Evolutionary conservation across 1,140 invertebrate genomes (phyloP), one percentile per base, ranked within the genome.

Genomic region (Whitmania pigra): DNA sequence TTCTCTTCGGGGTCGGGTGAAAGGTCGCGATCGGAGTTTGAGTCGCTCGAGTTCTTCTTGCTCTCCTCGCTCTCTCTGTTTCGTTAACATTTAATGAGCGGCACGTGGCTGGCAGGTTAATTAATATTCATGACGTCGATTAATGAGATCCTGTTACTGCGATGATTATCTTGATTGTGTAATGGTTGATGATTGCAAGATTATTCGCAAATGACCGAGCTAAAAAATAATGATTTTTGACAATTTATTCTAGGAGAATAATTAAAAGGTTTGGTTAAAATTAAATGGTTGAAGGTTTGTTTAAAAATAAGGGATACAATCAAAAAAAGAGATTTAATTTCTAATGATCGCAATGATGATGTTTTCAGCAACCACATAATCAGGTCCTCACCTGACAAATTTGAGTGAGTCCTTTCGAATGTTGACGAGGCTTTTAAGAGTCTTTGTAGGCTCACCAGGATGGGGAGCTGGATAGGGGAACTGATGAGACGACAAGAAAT

Each of bases 391-490:
- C 82, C 80, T 87, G 13, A 96, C 88, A 84, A 99, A 89, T 76
- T 91, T 86, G 3, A 98, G 82, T 2, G 94, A 94, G 84, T 99
- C 95, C 82, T 97, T 97, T 72, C 95, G 85, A 74, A 99, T 96
- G 79, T 98, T 97, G 0, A 98, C 89, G 49, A 97, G 85, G 80
- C 93, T 92, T 84, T 95, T 94, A 22, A 99, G 81, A 11, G 94
- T 95, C 84, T 94, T 94, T 6, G 93, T 97, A 53, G 94, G 94
- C 80, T 97, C 94, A 80, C 91, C 93, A 11, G 91, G 89, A 79
- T 93, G 89, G 36, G 93, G 93, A 5, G 92, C 91, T n/a, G 92
- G 92, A 84, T 97, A 97, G 5, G 95, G 94, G 86, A 97, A 98
- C 88, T 95, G 80, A 74, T 36, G 2, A 36, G 31, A 36, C 2